These are phyloP conservation scores for Tapirus terrestris DNA, from an alignment of 2,113 vertebrate genomes.

Conservation along the genomic window DNA sequence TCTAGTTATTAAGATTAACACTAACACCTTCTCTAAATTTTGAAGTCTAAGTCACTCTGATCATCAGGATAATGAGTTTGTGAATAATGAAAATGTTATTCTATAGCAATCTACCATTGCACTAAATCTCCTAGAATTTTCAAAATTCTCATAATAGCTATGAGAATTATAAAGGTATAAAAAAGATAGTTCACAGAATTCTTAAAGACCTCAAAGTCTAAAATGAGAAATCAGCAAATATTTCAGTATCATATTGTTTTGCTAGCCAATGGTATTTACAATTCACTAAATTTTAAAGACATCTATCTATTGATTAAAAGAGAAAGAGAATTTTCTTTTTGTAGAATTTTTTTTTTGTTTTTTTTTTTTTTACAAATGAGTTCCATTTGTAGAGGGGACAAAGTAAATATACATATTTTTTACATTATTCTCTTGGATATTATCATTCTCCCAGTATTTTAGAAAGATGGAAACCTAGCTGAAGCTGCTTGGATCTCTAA, in stretches of 20 bases:
- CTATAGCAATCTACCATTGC: neutral
- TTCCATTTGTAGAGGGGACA: neutral
- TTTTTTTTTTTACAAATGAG: too few species aligned
- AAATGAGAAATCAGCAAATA: slow-evolving; percentile 3
- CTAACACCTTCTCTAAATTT: neutral
- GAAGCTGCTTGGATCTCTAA: neutral
- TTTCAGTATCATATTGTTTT: neutral
- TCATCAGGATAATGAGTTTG: neutral
- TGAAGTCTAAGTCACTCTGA: neutral
- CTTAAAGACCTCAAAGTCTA: neutral
- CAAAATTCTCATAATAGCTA: neutral
- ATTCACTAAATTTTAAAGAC: neutral
- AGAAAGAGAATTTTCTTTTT: neutral
- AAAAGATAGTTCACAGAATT: neutral
- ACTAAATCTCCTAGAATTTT: neutral
- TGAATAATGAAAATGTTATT: neutral
- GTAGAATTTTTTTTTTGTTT: too few species aligned
- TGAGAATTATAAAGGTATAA: too few species aligned
- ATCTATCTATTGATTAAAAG: neutral
- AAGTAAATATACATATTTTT: neutral
- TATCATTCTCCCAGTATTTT: neutral
- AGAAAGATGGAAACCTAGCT: neutral
- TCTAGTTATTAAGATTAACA: neutral
- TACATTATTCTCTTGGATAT: neutral
- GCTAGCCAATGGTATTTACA: neutral